Base-by-base conservation (phyloP, 2,888 invertebrate genomes). In the Chymomyza procnemis region DNA sequence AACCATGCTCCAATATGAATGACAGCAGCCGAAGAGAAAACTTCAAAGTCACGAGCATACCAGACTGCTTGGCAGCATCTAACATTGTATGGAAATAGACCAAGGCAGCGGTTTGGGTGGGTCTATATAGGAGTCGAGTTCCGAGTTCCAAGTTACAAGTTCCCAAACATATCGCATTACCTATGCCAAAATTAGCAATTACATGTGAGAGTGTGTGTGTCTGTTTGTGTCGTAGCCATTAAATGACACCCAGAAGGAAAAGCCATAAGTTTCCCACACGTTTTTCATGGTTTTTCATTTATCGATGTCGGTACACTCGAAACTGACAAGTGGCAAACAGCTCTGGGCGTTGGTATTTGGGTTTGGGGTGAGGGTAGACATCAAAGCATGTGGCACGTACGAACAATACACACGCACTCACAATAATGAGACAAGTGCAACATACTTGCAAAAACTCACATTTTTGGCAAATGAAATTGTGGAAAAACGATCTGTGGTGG, bases 361-460 rank as follows among this genome's bases (percentile, higher is more conserved):
- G n/a, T n/a, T n/a, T n/a, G n/a, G n/a, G n/a, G n/a, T n/a, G n/a
- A n/a, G n/a, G 70, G 67, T 66, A 71, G 26, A 86, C 87, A 83
- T 83, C 83, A 87, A 82, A 86, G 81, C 71, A 56, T 52, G 56
- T 30, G 41, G 41, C 55, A 21, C 47, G 34, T 22, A 41, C 54
- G 59, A 48, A 75, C 73, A 85, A 84, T 86, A 75, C 57, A 48
- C 87, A 84, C 87, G 77, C 83, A 79, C 80, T 74, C 74, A 73
- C 84, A 84, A 87, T 84, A 84, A 84, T 85, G 87, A 85, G 83
- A 76, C 87, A 79, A 81, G 85, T 86, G 87, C 87, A 85, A 85
- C 86, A 85, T 84, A 85, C 83, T 86, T 79, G 87, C 85, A 79
- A 83, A 84, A 75, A 78, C 75, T 78, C 78, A 84, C 78, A 82